phyloP scores from a whole-genome alignment of 2,888 invertebrate species.

The Lacanobia oleracea region DNA sequence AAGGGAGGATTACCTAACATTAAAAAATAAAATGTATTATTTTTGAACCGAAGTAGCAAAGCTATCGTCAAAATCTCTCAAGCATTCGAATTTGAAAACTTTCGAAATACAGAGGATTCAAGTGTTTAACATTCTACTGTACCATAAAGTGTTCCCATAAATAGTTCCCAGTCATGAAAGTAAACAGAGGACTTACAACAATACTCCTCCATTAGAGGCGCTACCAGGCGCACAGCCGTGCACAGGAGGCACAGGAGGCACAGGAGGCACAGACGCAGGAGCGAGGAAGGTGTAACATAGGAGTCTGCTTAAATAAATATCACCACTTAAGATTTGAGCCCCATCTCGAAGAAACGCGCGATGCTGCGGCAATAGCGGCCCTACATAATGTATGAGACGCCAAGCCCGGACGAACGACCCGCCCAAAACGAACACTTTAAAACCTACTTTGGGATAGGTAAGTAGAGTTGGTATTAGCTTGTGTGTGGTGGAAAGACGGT shows the following conservation, averaged over 20 bases:
- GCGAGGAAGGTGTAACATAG: conserved; percentile 55
- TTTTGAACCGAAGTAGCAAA: neutral
- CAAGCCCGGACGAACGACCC: conserved; percentile 43
- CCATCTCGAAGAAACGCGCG: conserved; percentile 67
- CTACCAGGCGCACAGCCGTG: neutral
- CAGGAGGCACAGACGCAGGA: conserved; percentile 1
- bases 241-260: neutral
- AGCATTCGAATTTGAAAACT: too few relatives aligned
- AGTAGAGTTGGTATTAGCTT: conserved; percentile 28
- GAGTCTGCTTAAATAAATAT: conserved; percentile 77
- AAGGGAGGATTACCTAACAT: neutral
- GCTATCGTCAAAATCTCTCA: neutral
- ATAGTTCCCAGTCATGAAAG: conserved; percentile 13
- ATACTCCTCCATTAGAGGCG: conserved; percentile 21
- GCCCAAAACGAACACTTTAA: conserved; percentile 12
- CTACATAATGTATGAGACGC: conserved; percentile 77
- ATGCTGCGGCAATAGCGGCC: conserved; percentile 67
- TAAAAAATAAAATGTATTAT: neutral
- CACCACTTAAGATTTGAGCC: conserved; percentile 76
- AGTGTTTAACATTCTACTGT: too few relatives aligned
- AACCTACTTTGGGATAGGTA: conserved; percentile 15
- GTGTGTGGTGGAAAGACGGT: conserved; percentile 31
- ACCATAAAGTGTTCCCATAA: neutral
- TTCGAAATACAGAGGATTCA: neutral
- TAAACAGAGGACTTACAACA: conserved; percentile 15